Evolutionary conservation across 2,113 vertebrate genomes (phyloP).

Genomic region (Gymnobelideus leadbeateri): DNA sequence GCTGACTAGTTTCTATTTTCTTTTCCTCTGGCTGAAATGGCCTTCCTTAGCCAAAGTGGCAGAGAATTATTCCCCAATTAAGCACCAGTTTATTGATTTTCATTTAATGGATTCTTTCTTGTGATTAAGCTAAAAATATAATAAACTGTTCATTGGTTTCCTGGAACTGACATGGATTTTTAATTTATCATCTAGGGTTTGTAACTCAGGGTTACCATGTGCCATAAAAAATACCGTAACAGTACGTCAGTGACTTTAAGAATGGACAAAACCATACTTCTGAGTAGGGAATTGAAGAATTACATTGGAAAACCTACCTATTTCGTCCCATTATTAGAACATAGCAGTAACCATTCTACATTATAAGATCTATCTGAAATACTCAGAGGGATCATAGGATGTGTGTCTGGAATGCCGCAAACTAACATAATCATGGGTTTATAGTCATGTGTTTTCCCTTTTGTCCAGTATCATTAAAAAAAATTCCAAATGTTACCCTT

Average conservation of each 20-base stretch:
- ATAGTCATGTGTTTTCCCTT: neutral
- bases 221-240: neutral
- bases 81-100: conserved; percentile 4
- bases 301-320: neutral
- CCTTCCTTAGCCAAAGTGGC: neutral
- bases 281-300: neutral
- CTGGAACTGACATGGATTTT: neutral
- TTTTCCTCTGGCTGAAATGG: conserved; percentile 6
- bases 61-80: conserved; percentile 29
- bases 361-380: too few species aligned
- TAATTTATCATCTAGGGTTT: neutral
- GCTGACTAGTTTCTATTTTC: neutral
- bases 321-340: neutral
- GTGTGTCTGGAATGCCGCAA: neutral
- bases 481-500: neutral
- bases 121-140: conserved; percentile 23
- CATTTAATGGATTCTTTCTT: conserved; percentile 10
- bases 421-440: neutral
- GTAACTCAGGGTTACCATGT: neutral
- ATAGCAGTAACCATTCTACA: neutral
- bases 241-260: neutral
- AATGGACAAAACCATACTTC: neutral
- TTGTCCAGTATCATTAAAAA: neutral
- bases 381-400: neutral
- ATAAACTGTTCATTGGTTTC: neutral